A percentile compares a stretch with the other conserved stretches of the same genome.
Conservation (phyloP, 2,888 invertebrate species). For the Plagodis dolabraria region DNA sequence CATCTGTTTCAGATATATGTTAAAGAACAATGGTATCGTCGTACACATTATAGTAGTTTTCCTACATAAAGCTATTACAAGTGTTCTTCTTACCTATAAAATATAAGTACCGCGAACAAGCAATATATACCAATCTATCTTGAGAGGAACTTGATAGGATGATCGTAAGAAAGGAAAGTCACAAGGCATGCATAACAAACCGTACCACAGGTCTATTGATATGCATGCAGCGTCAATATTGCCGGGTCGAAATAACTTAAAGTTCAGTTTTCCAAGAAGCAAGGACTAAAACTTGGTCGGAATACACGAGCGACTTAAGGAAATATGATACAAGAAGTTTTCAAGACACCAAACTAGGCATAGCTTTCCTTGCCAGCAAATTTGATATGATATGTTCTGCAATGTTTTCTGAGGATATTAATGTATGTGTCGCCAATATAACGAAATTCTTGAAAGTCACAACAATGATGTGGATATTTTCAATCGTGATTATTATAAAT, state of each 20-base stretch:
- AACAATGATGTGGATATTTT: no score
- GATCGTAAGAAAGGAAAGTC: slow-evolving; percentile 54
- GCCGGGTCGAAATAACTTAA: slow-evolving; percentile 47
- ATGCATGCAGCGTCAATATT: slow-evolving; percentile 54
- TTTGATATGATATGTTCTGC: not conserved
- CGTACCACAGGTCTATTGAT: slow-evolving; percentile 51
- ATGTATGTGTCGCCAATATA: no score
- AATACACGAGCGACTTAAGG: slow-evolving; percentile 24
- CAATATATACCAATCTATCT: slow-evolving; percentile 30
- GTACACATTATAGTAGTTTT: no score
- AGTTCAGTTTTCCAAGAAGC: slow-evolving; percentile 48
- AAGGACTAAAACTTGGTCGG: slow-evolving; percentile 28
- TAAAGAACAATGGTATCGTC: no score
- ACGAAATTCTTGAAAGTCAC: no score
- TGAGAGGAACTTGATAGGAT: slow-evolving; percentile 44
- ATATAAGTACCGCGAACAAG: slow-evolving; percentile 5
- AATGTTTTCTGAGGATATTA: no score
- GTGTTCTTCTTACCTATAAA: no score
- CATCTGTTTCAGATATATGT: no score
- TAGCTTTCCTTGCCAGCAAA: slow-evolving; percentile 5
- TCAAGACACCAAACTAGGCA: slow-evolving; percentile 7
- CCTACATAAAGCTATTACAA: no score
- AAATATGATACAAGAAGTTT: slow-evolving; percentile 24
- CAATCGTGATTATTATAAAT: no score
- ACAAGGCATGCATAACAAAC: slow-evolving; percentile 60